Evolutionary conservation across 1,140 invertebrate species (phyloP), one percentile per base, ranked within the genome.

Genomic region (Mycetomoellerius zeteki): DNA sequence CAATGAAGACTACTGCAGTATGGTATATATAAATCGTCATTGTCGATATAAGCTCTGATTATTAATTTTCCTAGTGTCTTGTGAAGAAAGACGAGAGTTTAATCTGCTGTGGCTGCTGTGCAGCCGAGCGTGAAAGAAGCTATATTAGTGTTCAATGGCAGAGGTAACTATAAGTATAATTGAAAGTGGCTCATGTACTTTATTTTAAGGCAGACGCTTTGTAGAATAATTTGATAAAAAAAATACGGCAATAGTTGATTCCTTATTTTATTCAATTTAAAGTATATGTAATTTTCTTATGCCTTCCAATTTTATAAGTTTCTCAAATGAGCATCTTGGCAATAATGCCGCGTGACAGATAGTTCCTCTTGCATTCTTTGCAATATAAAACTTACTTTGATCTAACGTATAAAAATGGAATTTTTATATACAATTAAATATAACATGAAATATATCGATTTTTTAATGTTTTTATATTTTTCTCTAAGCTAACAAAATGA

Each of bases 111-210:
- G 24, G 60, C 76, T 78, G 76, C 60, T 78, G 75, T 78, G 58
- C 37, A 30, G 60, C 60, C 43, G 58, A 52, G 60, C 12, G 30
- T 19, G 50, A 81, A 19, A 10, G 21, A 81, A 56, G 30, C 77
- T 80, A 67, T 47, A 69, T 80, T 56, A 69, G 78, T 71, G 65
- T 81, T 81, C 78, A 71, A 81, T 81, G 78, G 30, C 43, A 81
- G 5, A 71, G 14, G 14, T 56, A 81, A 81, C 19, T 80, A 21
- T 50, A 78, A 3, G 30, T 71, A 33, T 71, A 81, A 81, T 71
- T 56, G 33, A 8, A 81, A 67, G 10, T n/a, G 47, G n/a, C 47
- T 54, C 27, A 14, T 54, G 30, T 65, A 54, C 14, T 27, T 81
- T 21, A 24, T 56, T 56, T 69, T 16, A 5, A 3, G 54, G 33